Evolutionary conservation across 2,888 invertebrate genomes (phyloP), one percentile per base, ranked within the genome.

Genomic region (Opisthograptis luteolata): DNA sequence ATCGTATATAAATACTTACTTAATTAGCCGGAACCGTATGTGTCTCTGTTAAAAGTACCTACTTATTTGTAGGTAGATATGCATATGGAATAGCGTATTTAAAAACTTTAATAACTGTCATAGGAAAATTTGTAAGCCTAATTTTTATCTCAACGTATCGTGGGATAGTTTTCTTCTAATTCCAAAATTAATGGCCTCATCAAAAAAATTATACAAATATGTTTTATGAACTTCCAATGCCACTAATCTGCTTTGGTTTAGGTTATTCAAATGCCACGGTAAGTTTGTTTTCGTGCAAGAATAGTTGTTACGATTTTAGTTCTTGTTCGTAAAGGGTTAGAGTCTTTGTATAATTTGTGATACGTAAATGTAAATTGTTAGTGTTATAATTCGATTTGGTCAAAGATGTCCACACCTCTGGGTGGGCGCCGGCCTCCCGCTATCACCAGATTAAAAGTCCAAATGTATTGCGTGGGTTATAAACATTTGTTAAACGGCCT

Each of bases 361-460:
- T 47, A 49, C 50, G 32, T 60, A 54, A 67, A 52, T 42, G 37
- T 47, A 55, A 60, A 58, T 63, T 64, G 66, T 77, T 75, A 60
- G 52, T 66, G 66, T 67, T 79, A 77, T 85, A 85, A 85, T 86
- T 86, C 78, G 85, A 85, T 86, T 84, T 86, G 73, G 80, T 82
- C 71, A 61, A 70, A 80, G 67, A 78, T 81, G 86, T 86, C 85
- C 78, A 84, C 84, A 84, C 84, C 87, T 86, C 79, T 87, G 89
- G 88, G 88, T 88, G 88, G 87, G 79, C 84, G 73, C 70, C 73
- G 84, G 76, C 69, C 84, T 76, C 86, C 87, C 81, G 87, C 86
- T 75, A 83, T 70, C 76, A 70, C 68, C 70, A 73, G 74, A 84
- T 82, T 81, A 84, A 77, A 81, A 73, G 68, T 77, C 75, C 69